Evolutionary conservation across 2,888 invertebrate species (phyloP).

Genomic region (Troglohyphantes excavatus): DNA sequence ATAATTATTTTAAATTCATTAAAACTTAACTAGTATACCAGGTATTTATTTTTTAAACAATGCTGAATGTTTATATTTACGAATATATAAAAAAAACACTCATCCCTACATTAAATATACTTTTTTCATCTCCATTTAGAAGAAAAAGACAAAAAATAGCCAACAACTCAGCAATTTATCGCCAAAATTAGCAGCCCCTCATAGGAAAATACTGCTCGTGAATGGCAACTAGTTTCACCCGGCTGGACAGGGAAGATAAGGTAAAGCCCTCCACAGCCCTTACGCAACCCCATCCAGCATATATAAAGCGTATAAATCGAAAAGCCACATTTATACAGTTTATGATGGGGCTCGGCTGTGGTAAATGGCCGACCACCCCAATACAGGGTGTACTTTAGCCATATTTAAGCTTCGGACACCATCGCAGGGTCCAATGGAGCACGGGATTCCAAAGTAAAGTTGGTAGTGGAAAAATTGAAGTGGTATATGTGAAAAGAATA

Average conservation of each 20-base stretch:
- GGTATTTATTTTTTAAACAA: no score
- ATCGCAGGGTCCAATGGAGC: no score
- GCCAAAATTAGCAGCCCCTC: slow-evolving; percentile 38
- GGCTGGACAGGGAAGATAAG: slow-evolving; percentile 77
- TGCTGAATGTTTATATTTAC: no score
- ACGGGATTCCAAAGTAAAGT: no score
- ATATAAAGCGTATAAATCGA: slow-evolving; percentile 73
- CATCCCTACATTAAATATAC: no score
- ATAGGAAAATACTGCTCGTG: slow-evolving; percentile 53
- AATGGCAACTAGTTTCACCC: slow-evolving; percentile 70
- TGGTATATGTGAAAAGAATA: no score
- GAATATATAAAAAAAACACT: no score
- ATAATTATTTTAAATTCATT: no score
- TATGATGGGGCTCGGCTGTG: slow-evolving; percentile 11
- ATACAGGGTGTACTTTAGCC: slow-evolving; percentile 50
- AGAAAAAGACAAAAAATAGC: no score
- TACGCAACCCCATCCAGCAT: neutral
- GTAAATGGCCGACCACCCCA: slow-evolving; percentile 43
- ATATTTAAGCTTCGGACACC: neutral
- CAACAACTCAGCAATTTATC: slow-evolving; percentile 1
- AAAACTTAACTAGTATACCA: no score
- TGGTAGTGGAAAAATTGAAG: no score
- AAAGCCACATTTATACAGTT: slow-evolving; percentile 70
- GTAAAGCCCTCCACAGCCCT: slow-evolving; percentile 55
- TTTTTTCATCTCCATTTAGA: no score